Evolutionary conservation across 2,113 vertebrate species (phyloP), one percentile per base, ranked within the genome.

Genomic region (Aegypius monachus): DNA sequence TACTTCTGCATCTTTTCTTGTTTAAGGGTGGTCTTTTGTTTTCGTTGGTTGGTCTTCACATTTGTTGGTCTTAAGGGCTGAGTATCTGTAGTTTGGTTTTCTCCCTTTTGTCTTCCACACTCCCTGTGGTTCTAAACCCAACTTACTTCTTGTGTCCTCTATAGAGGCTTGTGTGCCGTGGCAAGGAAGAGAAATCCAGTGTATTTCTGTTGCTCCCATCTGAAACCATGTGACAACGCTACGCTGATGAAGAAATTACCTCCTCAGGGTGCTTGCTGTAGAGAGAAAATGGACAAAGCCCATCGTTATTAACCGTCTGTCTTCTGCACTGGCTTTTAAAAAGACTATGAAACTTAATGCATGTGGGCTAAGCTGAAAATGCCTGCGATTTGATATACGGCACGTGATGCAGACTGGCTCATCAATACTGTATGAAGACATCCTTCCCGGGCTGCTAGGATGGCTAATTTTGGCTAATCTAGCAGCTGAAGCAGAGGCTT

Each of bases 241-340:
- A 34, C 1, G 1, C 26, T 77, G 71, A 38, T 72, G 52, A 42
- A 88, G 8, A 82, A 80, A 86, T 86, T 58, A 38, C 7, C 36
- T 81, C 32, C 12, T 14, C 14, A 55, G 40, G 26, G 38, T 94
- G 47, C 26, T 84, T 74, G 16, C 27, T 22, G 20, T 27, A 45
- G 66, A 75, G 32, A 71, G 25, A 65, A 82, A 61, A 31, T 67
- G 62, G 31, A 56, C 10, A 66, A 77, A 92, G 47, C 61, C 16
- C 16, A 40, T 77, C n/a, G 81, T 90, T 83, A 61, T 72, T n/a
- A 62, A 19, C 55, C 50, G 9, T 71, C n/a, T 58, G 9, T 71
- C n/a, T 59, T 70, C 48, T 93, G 34, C 14, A 25, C 12, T n/a
- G 18, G 32, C 27, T 92, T 96, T 86, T 91, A 74, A 92, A 84